These are phyloP conservation scores for Bombus waltoni DNA, from an alignment of 1,140 invertebrate genomes.

Conservation along the genomic window DNA sequence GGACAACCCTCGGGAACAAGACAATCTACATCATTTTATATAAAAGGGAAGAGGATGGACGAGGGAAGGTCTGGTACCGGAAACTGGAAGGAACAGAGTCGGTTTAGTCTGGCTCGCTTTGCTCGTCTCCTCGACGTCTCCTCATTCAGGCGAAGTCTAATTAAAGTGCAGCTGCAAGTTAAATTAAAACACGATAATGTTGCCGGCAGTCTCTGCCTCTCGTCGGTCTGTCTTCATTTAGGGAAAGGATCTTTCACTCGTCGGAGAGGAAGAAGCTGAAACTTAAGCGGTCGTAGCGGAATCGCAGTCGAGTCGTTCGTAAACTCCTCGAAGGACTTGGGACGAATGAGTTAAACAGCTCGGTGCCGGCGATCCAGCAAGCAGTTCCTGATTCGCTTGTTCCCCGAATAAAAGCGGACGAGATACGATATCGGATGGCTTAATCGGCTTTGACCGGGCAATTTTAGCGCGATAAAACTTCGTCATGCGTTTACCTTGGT, in stretches of 20 bases:
- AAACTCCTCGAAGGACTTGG: slow-evolving; percentile 59
- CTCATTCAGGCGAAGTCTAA: slow-evolving; percentile 75
- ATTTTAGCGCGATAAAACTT: slow-evolving; percentile 41
- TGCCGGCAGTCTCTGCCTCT: slow-evolving; percentile 51
- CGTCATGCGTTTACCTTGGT: slow-evolving; percentile 37
- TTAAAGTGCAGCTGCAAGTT: slow-evolving; percentile 78
- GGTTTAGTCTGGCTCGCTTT: slow-evolving; percentile 60
- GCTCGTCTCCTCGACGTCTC: slow-evolving; percentile 63
- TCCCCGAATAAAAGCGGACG: slow-evolving; percentile 34
- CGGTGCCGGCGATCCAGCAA: slow-evolving; percentile 33
- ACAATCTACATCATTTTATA: not conserved
- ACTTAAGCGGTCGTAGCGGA: slow-evolving; percentile 60
- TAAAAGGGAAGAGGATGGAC: not conserved
- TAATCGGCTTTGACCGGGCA: slow-evolving; percentile 36
- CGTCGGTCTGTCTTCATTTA: not conserved
- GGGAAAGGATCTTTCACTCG: slow-evolving; percentile 4
- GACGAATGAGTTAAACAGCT: slow-evolving; percentile 61
- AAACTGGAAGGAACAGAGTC: slow-evolving; percentile 29
- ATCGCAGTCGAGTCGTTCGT: slow-evolving; percentile 59
- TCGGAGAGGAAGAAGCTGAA: slow-evolving; percentile 34
- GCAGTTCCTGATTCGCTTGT: slow-evolving; percentile 21
- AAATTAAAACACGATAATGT: slow-evolving; percentile 79
- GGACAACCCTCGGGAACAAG: not conserved
- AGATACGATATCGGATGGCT: slow-evolving; percentile 42
- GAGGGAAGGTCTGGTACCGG: not conserved